A percentile compares a stretch with the other conserved stretches of the same genome.
These are phyloP conservation scores for Betta splendens DNA, from an alignment of 2,797 vertebrate genomes.

Conservation along the genomic window DNA sequence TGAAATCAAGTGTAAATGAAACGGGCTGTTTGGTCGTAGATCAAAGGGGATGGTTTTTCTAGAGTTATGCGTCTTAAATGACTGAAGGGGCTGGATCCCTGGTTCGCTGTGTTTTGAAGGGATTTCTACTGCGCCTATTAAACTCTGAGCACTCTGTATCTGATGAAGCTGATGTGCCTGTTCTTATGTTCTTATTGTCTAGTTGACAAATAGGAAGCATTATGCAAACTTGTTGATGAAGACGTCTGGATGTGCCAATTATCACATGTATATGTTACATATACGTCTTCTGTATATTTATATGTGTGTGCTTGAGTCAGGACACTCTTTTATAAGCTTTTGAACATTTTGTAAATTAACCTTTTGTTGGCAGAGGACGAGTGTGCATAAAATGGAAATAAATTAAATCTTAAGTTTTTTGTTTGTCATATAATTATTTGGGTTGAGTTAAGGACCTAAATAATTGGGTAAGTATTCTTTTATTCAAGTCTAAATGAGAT, in stretches of 20 bases:
- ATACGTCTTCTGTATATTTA: constrained; percentile 55
- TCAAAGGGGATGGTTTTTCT: constrained; percentile 25
- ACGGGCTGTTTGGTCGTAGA: constrained; percentile 23
- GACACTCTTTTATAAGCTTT: constrained; percentile 63
- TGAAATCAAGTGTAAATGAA: constrained; percentile 50
- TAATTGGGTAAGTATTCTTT: too few relatives aligned
- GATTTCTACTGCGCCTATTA: constrained; percentile 36
- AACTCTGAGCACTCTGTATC: constrained; percentile 7
- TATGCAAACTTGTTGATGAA: constrained; percentile 48
- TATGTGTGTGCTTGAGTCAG: constrained; percentile 40
- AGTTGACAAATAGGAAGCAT: constrained; percentile 54
- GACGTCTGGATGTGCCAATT: constrained; percentile 73
- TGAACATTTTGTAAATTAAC: constrained; percentile 62
- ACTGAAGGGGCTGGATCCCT: constrained; percentile 76
- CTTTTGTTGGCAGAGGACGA: constrained; percentile 27
- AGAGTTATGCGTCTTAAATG: constrained; percentile 19
- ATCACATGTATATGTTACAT: constrained; percentile 38
- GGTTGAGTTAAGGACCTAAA: too few relatives aligned
- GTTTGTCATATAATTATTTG: too few relatives aligned
- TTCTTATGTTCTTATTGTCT: constrained; percentile 40
- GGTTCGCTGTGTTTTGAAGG: constrained; percentile 39
- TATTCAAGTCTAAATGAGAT: too few relatives aligned
- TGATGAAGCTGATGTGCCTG: constrained; percentile 66
- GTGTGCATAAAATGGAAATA: not conserved
- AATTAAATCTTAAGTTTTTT: too few relatives aligned